These are phyloP conservation scores for Cremastobaeus sp. DNA, from an alignment of 2,888 invertebrate species.

Conservation along the genomic window DNA sequence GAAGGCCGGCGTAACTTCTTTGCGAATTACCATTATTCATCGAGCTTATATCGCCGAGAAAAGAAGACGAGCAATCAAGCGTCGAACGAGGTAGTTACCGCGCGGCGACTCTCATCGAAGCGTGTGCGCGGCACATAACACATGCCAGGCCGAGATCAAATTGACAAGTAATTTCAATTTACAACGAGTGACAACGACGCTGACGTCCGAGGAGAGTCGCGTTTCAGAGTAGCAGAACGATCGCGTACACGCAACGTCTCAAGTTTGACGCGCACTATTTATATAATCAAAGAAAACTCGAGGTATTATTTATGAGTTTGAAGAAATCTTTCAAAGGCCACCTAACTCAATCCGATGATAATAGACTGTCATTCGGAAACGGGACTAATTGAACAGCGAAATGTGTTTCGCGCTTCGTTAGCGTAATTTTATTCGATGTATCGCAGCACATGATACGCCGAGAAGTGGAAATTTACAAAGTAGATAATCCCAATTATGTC, in stretches of 20 bases:
- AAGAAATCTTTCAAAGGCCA: no score
- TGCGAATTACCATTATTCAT: conserved; percentile 59
- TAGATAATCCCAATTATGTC: conserved; percentile 9
- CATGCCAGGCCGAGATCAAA: conserved; percentile 53
- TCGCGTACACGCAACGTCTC: conserved; percentile 21
- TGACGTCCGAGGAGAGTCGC: conserved; percentile 48
- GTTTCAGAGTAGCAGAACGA: conserved; percentile 43
- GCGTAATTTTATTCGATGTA: neutral
- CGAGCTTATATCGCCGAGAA: conserved; percentile 48
- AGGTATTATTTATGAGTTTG: conserved; percentile 10
- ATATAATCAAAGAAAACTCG: conserved; percentile 29
- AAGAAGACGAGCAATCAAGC: conserved; percentile 58
- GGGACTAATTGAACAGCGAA: no score
- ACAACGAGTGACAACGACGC: conserved; percentile 62
- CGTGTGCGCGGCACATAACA: conserved; percentile 41
- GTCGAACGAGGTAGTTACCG: conserved; percentile 52
- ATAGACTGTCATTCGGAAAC: no score
- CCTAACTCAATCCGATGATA: no score
- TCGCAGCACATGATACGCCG: no score
- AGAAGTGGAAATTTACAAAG: no score
- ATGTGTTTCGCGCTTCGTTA: no score
- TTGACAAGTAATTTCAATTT: conserved; percentile 64
- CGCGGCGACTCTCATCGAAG: conserved; percentile 42
- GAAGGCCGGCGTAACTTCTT: conserved; percentile 41
- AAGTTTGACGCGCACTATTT: conserved; percentile 40